A percentile compares a stretch with the other conserved stretches of the same genome.
Conservation (phyloP, 2,797 vertebrate genomes). For the Capromys pilorides region DNA sequence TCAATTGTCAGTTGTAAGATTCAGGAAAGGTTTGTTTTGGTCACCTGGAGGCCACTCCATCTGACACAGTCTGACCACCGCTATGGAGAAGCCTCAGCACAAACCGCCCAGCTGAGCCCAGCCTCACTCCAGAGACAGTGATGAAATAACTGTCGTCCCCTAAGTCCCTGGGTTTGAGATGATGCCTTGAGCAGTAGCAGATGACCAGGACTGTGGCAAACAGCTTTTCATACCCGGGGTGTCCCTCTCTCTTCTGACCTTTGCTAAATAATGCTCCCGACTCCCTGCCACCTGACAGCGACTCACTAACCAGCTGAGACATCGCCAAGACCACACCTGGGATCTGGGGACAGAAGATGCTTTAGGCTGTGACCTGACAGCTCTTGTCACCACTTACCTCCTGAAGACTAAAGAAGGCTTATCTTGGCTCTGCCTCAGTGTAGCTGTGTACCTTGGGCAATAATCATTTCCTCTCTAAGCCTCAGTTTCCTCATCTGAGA, state of each 20-base stretch:
- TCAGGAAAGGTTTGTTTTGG: too few species aligned
- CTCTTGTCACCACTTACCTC: background rate
- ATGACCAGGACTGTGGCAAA: background rate
- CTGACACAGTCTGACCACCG: background rate
- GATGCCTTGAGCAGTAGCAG: background rate
- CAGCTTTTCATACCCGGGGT: background rate
- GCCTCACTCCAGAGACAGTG: background rate
- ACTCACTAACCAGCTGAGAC: background rate
- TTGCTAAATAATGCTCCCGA: background rate
- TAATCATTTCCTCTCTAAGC: background rate
- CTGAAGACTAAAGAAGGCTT: background rate
- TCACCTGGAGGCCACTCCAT: too few species aligned
- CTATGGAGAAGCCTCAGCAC: background rate
- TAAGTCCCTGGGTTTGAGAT: background rate
- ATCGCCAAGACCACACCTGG: rapidly evolving
- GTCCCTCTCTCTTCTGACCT: background rate
- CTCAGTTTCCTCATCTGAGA: background rate
- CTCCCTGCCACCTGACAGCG: background rate
- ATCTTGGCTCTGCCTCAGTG: background rate
- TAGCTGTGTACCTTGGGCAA: background rate
- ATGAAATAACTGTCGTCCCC: background rate
- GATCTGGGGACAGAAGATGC: background rate
- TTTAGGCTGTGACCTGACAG: too few species aligned
- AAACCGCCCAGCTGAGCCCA: background rate
- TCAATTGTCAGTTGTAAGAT: background rate